A percentile compares a stretch with the other conserved stretches of the same genome.
Evolutionary conservation across 2,888 invertebrate genomes (phyloP).

Genomic region (Zeuzera pyrina): DNA sequence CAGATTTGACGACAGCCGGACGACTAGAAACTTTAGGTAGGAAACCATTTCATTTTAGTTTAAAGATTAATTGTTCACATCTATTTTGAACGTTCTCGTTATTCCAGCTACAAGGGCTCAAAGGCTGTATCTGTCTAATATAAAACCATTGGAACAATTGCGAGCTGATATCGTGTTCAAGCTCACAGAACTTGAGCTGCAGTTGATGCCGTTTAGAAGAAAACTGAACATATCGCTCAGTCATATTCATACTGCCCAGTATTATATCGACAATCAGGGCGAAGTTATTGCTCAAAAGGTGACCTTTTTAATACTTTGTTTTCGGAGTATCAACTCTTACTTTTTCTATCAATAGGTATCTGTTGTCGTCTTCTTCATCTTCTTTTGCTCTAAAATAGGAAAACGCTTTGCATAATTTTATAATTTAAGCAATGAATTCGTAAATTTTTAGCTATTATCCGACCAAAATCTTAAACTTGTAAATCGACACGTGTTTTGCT

Average conservation of each 20-base stretch:
- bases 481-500: too few relatives aligned
- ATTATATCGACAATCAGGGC: conserved; percentile 81
- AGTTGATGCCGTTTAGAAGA: conserved; percentile 79
- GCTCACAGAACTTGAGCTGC: conserved; percentile 82
- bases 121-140: conserved; percentile 75
- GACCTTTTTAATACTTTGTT: too few relatives aligned
- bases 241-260: conserved; percentile 84
- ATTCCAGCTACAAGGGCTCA: conserved; percentile 73
- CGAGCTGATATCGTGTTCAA: conserved; percentile 83
- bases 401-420: too few relatives aligned
- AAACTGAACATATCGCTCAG: conserved; percentile 82
- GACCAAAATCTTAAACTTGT: too few relatives aligned
- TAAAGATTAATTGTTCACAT: too few relatives aligned
- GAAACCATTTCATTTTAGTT: neutral
- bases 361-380: too few relatives aligned
- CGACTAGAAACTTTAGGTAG: conserved; percentile 79
- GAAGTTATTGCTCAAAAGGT: conserved; percentile 80
- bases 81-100: too few relatives aligned
- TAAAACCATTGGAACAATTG: conserved; percentile 79
- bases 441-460: too few relatives aligned
- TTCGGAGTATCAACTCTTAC: too few relatives aligned
- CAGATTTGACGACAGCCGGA: conserved; percentile 79
- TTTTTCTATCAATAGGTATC: too few relatives aligned
- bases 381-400: too few relatives aligned
- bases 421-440: too few relatives aligned